Base-by-base conservation (phyloP, 2,797 vertebrate species). In the Smutsia gigantea region DNA sequence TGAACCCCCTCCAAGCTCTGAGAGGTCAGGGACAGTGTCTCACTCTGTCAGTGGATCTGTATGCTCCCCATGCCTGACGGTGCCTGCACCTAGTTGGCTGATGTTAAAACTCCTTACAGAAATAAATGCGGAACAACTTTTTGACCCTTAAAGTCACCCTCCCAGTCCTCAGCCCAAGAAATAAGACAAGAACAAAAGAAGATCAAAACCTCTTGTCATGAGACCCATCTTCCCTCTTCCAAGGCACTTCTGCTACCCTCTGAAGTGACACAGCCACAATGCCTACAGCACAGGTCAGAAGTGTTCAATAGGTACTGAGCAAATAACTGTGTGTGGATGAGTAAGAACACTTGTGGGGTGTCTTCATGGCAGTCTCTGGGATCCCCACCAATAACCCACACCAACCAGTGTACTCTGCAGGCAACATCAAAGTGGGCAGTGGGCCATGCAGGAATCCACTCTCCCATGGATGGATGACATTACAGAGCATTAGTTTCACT, bases 151-250 rank as follows among this genome's bases (percentile, higher is more conserved):
- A 51, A 83, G 89, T 64, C 64, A 23, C 11, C 84, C 5, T 63
- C 34, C n/a, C 39, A 0, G 57, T 46, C 57, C 29, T 27, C 39
- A 15, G 59, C n/a, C 27, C 53, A 63, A 59, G 12, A 74, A 34
- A 14, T 19, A 34, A 84, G 34, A 94, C 34, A 77, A 77, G 37
- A 25, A 34, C 27, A 46, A 46, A 46, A 84, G 57, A 93, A 90
- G 29, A 39, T 11, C 31, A 82, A 78, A 71, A 85, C 18, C 59
- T 55, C 49, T 74, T 78, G 61, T 23, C 49, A 42, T 0, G 7
- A 82, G 68, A 85, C 5, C n/a, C 34, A 13, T 39, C 64, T 89
- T 53, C 39, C 72, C 42, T 88, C 74, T 89, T 90, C 88, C 64
- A 71, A 71, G 63, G 34, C 21, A 49, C 31, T n/a, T 46, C 46